phyloP scores from a whole-genome alignment of 2,888 invertebrate genomes.

The Drosophila flavopinicola region DNA sequence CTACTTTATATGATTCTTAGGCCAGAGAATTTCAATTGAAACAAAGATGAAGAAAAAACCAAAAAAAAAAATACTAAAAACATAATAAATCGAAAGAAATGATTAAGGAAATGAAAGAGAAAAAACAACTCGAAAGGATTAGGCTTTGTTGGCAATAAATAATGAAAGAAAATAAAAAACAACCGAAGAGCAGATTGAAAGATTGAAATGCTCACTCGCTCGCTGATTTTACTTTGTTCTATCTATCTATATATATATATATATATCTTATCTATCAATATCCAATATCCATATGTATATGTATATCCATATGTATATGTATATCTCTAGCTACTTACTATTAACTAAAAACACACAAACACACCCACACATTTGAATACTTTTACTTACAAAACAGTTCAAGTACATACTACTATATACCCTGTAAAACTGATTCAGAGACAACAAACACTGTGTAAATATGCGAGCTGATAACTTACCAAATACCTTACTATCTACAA shows the following conservation, averaged over 20 bases:
- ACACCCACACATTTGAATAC: conserved; percentile 18
- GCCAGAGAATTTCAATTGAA: conserved; percentile 35
- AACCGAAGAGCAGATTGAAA: conserved; percentile 46
- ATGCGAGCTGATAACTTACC: conserved; percentile 51
- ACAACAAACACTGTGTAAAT: conserved; percentile 49
- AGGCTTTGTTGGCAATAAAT: conserved; percentile 59
- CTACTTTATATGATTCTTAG: conserved; percentile 37
- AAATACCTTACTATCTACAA: conserved; percentile 35
- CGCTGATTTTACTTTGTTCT: conserved; percentile 81
- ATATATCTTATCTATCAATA: conserved; percentile 28
- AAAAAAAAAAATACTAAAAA: conserved; percentile 26
- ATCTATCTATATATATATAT: conserved; percentile 26
- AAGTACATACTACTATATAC: conserved; percentile 11
- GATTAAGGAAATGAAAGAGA: conserved; percentile 1
- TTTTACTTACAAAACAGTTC: conserved; percentile 18
- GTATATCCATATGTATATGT: conserved; percentile 45
- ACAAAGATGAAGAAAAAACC: conserved; percentile 20
- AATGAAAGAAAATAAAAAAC: conserved; percentile 1
- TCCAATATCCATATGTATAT: conserved; percentile 34
- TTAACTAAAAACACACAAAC: conserved; percentile 38
- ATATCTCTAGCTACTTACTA: conserved; percentile 32
- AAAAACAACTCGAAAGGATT: conserved; percentile 32
- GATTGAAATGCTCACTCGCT: conserved; percentile 51
- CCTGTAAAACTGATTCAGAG: conserved; percentile 30
- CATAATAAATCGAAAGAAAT: conserved; percentile 14